Evolutionary conservation across 2,888 invertebrate species (phyloP).

Genomic region (Parelbella ahira): DNA sequence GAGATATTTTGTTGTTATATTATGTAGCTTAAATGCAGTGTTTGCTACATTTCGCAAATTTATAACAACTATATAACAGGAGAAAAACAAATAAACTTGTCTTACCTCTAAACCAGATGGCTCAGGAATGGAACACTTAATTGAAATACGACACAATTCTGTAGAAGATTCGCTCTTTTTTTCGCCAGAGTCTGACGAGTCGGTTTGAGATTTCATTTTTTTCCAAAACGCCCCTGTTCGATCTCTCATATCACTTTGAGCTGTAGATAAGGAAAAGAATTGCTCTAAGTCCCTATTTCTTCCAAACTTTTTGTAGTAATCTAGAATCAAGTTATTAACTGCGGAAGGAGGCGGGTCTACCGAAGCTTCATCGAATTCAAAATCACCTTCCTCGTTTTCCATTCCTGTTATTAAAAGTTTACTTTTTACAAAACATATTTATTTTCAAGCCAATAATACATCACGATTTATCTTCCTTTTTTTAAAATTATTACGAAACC

Average conservation of each 20-base stretch:
- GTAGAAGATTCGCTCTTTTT: slow-evolving; percentile 60
- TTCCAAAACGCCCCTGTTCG: slow-evolving; percentile 65
- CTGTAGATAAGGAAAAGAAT: slow-evolving; percentile 80
- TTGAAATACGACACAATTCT: slow-evolving; percentile 69
- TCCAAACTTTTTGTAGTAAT: slow-evolving; percentile 86
- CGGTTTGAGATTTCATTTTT: slow-evolving; percentile 64
- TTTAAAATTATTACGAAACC: slow-evolving; percentile 2
- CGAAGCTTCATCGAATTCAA: slow-evolving; percentile 25
- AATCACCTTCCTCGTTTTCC: slow-evolving; percentile 24
- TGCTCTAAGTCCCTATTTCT: slow-evolving; percentile 84
- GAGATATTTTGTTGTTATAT: no score
- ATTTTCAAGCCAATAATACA: not conserved
- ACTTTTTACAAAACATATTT: no score
- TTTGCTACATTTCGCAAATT: no score
- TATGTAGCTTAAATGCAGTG: no score
- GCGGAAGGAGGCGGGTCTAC: slow-evolving; percentile 43
- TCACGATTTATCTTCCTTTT: slow-evolving; percentile 1
- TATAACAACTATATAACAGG: no score
- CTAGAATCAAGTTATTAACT: slow-evolving; percentile 73
- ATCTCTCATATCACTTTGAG: slow-evolving; percentile 63
- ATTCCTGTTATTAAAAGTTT: slow-evolving; percentile 5
- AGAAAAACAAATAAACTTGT: no score
- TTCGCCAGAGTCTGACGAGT: slow-evolving; percentile 65
- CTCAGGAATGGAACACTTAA: slow-evolving; percentile 60
- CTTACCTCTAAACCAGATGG: slow-evolving; percentile 52